Percentiles rank a stretch among this genome's conserved stretches.
phyloP scores from a whole-genome alignment of 1,140 invertebrate species.

The Monomorium pharaonis region DNA sequence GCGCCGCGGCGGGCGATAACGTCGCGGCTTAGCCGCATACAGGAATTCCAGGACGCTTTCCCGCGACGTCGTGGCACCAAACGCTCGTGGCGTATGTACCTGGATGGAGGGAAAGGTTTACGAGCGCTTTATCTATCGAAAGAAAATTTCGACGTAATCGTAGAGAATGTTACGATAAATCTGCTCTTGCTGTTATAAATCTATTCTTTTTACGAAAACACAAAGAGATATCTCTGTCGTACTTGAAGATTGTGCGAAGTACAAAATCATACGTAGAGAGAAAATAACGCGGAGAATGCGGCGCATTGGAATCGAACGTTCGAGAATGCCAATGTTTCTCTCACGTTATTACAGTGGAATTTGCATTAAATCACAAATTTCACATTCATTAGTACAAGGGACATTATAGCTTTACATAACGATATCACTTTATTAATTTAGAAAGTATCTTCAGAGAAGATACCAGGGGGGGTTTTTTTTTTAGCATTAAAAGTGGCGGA shows the following conservation, averaged over 20 bases:
- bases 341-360: background rate
- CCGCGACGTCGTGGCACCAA: conserved; percentile 27
- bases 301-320: background rate
- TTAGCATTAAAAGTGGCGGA: background rate
- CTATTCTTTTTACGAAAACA: conserved; percentile 15
- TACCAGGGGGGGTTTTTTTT: background rate
- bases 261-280: background rate
- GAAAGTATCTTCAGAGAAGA: background rate
- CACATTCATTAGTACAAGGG: background rate
- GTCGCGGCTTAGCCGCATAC: conserved; percentile 15
- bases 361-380: background rate
- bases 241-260: background rate
- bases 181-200: conserved; percentile 8
- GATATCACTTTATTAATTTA: background rate
- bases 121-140: conserved; percentile 29
- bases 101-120: conserved; percentile 42
- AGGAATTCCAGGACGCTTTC: conserved; percentile 55
- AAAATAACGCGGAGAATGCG: background rate
- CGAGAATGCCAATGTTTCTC: background rate
- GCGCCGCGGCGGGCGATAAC: conserved; percentile 32
- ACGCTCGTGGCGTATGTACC: conserved; percentile 15
- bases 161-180: conserved; percentile 44
- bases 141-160: conserved; percentile 43
- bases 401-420: background rate
- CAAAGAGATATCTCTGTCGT: background rate